Base-by-base conservation (phyloP, 2,888 invertebrate genomes). In the Helleia helle region DNA sequence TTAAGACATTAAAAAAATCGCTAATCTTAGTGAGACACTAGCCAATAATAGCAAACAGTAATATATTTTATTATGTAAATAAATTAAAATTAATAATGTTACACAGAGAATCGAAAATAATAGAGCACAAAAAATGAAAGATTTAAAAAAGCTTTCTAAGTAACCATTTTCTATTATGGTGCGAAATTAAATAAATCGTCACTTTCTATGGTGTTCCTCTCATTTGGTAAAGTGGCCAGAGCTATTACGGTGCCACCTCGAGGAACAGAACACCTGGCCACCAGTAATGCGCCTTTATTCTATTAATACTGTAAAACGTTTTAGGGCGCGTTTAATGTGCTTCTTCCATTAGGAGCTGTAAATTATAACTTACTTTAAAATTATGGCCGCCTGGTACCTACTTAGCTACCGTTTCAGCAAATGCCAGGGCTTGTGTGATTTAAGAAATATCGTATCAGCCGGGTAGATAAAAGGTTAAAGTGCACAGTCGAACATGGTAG, bases 311-410 rank as follows among this genome's bases (percentile, higher is more conserved):
- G 65, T 41, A 73, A 72, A 79, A 70, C 71, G 71, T 61, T 67
- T 70, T 69, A 69, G 69, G 66, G 63, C 61, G 60, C 63, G 60
- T 67, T 77, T 83, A 81, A 81, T 79, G 79, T 61, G 62, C 65
- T 59, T 59, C 72, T 74, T 81, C 84, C 84, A 84, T 84, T 84
- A 84, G 73, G 56, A 55, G 65, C 62, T 60, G 72, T 84, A 81
- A 83, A 84, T 84, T 79, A 74, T 67, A 71, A 63, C 65, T 71
- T 71, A 65, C 69, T 71, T 66, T 59, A 56, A 59, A 56, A 52
- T 48, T 67, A 63, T 70, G 63, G 52, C 40, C 55, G 58, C 70
- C 71, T 73, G 66, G 68, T 74, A 22, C 3, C 4, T 18, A 67
- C 62, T 62, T 56, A 48, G 47, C 56, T 43, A 48, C 59, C 52